Evolutionary conservation across 2,797 vertebrate species (phyloP).

Genomic region (Halcyon badia): DNA sequence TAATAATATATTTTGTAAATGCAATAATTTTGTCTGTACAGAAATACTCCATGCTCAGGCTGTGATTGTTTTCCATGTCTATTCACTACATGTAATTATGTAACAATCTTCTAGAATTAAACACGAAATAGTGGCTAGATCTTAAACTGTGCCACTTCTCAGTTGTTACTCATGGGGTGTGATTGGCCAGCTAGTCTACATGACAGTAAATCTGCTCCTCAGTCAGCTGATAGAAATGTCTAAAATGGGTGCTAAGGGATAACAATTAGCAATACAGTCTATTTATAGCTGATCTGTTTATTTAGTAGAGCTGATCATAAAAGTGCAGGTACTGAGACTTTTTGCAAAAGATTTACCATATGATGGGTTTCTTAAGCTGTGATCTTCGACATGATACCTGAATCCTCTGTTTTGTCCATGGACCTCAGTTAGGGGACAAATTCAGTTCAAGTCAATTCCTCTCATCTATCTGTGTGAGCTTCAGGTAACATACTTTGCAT

Average conservation of each 20-base stretch:
- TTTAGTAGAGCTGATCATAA: not conserved
- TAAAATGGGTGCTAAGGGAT: not conserved
- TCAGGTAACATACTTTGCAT: not conserved
- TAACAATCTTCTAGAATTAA: not conserved
- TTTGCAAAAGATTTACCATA: not conserved
- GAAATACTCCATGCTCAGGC: not conserved
- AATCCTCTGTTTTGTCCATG: not conserved
- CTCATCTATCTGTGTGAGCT: not conserved
- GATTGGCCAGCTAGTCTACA: not conserved
- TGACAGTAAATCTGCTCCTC: not conserved
- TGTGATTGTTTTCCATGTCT: not conserved
- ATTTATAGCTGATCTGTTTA: not conserved
- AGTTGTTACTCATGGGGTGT: not conserved
- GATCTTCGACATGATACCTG: not conserved
- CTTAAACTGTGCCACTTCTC: not conserved
- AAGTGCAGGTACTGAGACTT: not conserved
- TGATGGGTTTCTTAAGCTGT: not conserved
- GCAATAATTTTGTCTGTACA: not conserved
- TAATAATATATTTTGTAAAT: constrained; percentile 33
- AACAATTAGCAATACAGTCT: not conserved
- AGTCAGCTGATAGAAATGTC: not conserved
- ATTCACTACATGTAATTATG: not conserved
- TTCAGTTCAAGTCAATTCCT: not conserved
- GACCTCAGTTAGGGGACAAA: not conserved
- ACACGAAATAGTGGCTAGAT: not conserved